A percentile compares a stretch with the other conserved stretches of the same genome.
phyloP scores from a whole-genome alignment of 1,140 invertebrate species.

The Luehdorfia chinensis region DNA sequence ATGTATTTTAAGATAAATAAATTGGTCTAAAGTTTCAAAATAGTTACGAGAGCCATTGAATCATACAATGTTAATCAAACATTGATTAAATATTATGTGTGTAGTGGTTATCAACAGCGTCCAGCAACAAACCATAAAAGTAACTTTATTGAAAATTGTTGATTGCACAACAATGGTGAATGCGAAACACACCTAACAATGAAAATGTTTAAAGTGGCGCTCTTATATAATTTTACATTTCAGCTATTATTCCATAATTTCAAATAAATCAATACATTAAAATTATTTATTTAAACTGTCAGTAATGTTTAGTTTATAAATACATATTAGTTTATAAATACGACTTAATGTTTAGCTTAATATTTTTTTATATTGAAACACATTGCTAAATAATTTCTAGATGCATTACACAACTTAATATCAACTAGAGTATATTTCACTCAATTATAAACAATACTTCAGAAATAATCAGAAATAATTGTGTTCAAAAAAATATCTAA shows the following conservation, averaged over 20 bases:
- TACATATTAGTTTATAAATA: too few relatives aligned
- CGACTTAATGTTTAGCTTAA: too few relatives aligned
- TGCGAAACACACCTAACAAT: conserved; percentile 52
- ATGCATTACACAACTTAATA: too few relatives aligned
- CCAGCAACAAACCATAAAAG: conserved; percentile 55
- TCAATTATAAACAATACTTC: too few relatives aligned
- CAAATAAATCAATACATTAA: too few relatives aligned
- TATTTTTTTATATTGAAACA: too few relatives aligned
- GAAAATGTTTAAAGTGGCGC: conserved; percentile 37
- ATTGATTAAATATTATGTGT: conserved; percentile 47
- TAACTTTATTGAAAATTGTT: conserved; percentile 70
- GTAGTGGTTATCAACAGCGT: conserved; percentile 48
- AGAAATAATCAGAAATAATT: too few relatives aligned
- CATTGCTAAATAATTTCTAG: too few relatives aligned
- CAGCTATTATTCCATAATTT: neutral
- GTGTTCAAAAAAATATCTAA: too few relatives aligned
- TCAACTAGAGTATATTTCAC: too few relatives aligned
- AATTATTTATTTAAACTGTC: too few relatives aligned
- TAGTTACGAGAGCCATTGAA: conserved; percentile 40
- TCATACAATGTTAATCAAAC: conserved; percentile 46
- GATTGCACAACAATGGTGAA: conserved; percentile 69
- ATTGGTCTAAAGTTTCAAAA: conserved; percentile 4
- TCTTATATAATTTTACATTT: conserved; percentile 40
- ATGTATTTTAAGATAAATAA: neutral
- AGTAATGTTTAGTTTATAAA: too few relatives aligned